phyloP scores from a whole-genome alignment of 2,797 vertebrate species.

The Lates japonicus region DNA sequence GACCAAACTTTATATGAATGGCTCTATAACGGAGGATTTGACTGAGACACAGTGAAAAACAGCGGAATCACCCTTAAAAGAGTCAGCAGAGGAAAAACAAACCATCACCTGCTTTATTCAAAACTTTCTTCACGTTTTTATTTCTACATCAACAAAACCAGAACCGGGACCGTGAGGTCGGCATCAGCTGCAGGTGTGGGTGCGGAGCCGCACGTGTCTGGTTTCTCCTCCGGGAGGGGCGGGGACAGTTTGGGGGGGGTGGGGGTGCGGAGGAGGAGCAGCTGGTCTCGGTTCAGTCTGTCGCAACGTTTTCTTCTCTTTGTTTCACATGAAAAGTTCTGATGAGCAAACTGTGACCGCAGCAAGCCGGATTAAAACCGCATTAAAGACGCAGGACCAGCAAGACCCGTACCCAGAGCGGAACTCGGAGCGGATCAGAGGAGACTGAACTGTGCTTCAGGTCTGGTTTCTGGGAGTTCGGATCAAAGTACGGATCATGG shows the following conservation, averaged over 20 bases:
- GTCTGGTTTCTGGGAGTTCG: conserved; percentile 8
- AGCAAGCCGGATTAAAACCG: background rate
- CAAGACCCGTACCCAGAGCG: background rate
- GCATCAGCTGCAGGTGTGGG: conserved; percentile 42
- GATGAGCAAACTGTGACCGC: conserved; percentile 30
- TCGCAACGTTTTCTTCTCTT: conserved; percentile 76
- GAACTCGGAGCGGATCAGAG: background rate
- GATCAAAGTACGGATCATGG: conserved; percentile 40
- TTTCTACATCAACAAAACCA: background rate
- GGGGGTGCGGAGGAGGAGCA: conserved; percentile 75
- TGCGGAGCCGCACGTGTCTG: conserved; percentile 49
- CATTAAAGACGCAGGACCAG: background rate
- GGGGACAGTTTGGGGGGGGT: conserved; percentile 37
- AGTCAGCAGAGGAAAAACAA: background rate
- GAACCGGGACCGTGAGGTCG: background rate
- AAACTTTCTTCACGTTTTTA: background rate
- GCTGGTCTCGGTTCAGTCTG: conserved; percentile 67
- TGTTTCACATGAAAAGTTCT: conserved; percentile 60
- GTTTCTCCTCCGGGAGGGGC: conserved; percentile 67
- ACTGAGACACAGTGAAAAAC: too few relatives aligned
- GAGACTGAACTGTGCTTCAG: background rate
- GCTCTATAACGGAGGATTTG: too few relatives aligned
- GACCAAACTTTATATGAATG: too few relatives aligned
- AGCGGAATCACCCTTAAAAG: too few relatives aligned
- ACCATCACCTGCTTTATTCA: too few relatives aligned